Evolutionary conservation across 2,888 invertebrate genomes (phyloP).

Genomic region (Drosophila aldrichi): DNA sequence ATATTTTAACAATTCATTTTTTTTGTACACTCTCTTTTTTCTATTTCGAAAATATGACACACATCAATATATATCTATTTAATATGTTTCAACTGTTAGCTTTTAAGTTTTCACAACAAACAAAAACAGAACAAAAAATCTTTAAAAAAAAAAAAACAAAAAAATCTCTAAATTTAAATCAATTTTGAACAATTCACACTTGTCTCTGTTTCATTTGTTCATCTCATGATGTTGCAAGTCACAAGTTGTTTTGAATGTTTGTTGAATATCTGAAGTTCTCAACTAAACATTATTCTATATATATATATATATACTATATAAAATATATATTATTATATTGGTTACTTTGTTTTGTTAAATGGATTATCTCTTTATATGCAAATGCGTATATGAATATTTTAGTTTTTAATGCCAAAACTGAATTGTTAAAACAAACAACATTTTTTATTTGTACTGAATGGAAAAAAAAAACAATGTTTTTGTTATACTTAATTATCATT

Average conservation of each 20-base stretch:
- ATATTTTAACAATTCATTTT: slow-evolving; percentile 38
- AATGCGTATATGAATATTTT: slow-evolving; percentile 42
- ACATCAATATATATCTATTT: slow-evolving; percentile 34
- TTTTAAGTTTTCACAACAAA: slow-evolving; percentile 53
- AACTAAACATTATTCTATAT: slow-evolving; percentile 40
- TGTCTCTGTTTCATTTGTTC: slow-evolving; percentile 77
- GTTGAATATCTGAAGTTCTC: slow-evolving; percentile 55
- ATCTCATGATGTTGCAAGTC: slow-evolving; percentile 75
- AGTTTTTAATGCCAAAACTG: slow-evolving; percentile 46
- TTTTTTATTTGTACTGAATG: slow-evolving; percentile 60
- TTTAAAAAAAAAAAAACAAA: not conserved
- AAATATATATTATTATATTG: slow-evolving; percentile 40
- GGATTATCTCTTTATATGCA: slow-evolving; percentile 62
- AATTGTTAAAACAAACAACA: slow-evolving; percentile 49
- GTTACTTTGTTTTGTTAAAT: slow-evolving; percentile 75
- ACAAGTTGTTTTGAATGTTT: slow-evolving; percentile 63
- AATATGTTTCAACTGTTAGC: slow-evolving; percentile 57
- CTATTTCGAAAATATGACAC: slow-evolving; percentile 47
- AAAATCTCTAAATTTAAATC: slow-evolving; percentile 1
- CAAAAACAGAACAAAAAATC: not conserved
- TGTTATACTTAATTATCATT: slow-evolving; percentile 48
- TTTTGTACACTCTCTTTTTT: slow-evolving; percentile 49
- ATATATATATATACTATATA: slow-evolving; percentile 26
- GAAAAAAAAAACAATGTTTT: slow-evolving; percentile 46
- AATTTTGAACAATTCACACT: slow-evolving; percentile 41